phyloP scores from a whole-genome alignment of 1,140 invertebrate genomes.

The Plectus sambesii region DNA sequence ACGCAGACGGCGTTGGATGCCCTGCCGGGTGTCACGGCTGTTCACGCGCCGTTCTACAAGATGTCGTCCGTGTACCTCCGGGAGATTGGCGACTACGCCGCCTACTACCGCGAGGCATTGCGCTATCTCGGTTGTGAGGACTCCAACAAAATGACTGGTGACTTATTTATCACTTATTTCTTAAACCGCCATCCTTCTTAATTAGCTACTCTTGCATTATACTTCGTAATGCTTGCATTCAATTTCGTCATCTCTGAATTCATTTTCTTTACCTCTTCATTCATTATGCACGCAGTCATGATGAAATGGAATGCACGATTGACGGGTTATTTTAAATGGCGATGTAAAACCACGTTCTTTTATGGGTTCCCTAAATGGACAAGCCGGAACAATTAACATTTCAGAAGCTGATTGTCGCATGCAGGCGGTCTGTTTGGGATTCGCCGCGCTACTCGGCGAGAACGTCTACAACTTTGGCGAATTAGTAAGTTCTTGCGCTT shows the following conservation, averaged over 20 bases:
- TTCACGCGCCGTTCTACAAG: constrained; percentile 88
- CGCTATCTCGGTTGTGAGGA: constrained; percentile 86
- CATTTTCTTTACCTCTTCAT: too few relatives aligned
- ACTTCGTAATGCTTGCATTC: too few relatives aligned
- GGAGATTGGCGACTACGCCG: constrained; percentile 71
- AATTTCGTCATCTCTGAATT: too few relatives aligned
- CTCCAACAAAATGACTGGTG: constrained; percentile 54
- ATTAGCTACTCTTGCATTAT: too few relatives aligned
- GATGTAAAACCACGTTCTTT: too few relatives aligned
- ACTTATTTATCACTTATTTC: too few relatives aligned
- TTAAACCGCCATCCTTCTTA: too few relatives aligned
- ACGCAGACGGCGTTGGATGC: constrained; percentile 72
- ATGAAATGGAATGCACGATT: too few relatives aligned
- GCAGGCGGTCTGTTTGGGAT: constrained; percentile 75
- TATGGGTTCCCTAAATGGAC: too few relatives aligned
- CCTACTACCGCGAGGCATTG: constrained; percentile 86
- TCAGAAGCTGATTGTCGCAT: constrained; percentile 60
- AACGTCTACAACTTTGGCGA: constrained; percentile 96
- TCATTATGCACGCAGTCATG: too few relatives aligned
- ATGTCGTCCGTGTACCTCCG: constrained; percentile 79
- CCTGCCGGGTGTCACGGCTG: constrained; percentile 76
- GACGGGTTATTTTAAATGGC: too few relatives aligned
- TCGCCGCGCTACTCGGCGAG: constrained; percentile 85
- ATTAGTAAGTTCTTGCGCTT: constrained; percentile 54
- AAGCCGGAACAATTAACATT: constrained; percentile 45